Evolutionary conservation across 2,888 invertebrate species (phyloP).

Genomic region (Heterodera filipjevi): DNA sequence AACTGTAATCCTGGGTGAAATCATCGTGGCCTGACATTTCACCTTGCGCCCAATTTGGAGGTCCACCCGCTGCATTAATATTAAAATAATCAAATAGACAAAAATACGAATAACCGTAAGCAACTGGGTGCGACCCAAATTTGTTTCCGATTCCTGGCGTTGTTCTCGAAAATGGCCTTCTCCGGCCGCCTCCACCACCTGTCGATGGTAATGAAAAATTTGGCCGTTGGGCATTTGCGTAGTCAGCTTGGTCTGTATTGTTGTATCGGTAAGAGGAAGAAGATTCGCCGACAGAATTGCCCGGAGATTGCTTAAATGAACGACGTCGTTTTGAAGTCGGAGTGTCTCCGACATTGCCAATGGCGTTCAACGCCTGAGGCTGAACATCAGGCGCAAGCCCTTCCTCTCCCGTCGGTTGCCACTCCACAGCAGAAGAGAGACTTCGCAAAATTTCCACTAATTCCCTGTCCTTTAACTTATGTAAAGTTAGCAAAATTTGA

Average conservation of each 20-base stretch:
- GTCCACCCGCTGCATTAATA: not conserved
- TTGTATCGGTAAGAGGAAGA: constrained; percentile 1
- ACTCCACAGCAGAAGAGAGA: constrained; percentile 29
- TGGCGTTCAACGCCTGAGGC: not conserved
- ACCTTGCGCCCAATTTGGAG: not conserved
- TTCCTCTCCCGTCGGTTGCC: constrained; percentile 31
- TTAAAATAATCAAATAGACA: not conserved
- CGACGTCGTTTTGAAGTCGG: not conserved
- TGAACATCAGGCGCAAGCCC: constrained; percentile 17
- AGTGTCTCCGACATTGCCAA: not conserved
- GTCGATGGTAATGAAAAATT: not conserved
- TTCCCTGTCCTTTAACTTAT: constrained; percentile 24
- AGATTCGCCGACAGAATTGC: not conserved
- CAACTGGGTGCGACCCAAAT: not conserved
- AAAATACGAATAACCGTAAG: not conserved
- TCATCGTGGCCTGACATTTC: not conserved
- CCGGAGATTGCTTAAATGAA: not conserved
- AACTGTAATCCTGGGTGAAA: constrained; percentile 9
- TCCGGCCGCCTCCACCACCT: not conserved
- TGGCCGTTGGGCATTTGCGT: constrained; percentile 2
- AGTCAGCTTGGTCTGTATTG: not conserved
- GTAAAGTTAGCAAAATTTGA: no score
- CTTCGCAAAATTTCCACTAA: constrained; percentile 21
- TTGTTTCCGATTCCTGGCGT: not conserved
- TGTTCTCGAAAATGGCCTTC: not conserved